phyloP scores from a whole-genome alignment of 2,888 invertebrate genomes.

The Orthosia gracilis region DNA sequence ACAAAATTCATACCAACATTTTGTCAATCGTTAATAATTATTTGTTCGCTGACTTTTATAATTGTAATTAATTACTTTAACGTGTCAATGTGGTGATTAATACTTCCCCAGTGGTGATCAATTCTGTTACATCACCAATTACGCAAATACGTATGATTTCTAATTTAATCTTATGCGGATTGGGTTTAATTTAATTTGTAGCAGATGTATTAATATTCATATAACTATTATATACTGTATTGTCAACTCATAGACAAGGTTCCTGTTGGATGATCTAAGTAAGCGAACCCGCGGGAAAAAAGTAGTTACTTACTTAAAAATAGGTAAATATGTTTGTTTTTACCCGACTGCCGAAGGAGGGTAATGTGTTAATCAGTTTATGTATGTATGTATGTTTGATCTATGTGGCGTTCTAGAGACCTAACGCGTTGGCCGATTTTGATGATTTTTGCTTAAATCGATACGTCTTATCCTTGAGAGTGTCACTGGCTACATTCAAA shows the following conservation, averaged over 20 bases:
- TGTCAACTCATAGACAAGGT: too few species aligned
- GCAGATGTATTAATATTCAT: slow-evolving; percentile 15
- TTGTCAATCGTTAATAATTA: slow-evolving; percentile 63
- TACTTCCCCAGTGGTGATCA: slow-evolving; percentile 37
- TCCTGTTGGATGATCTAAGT: too few species aligned
- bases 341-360: too few species aligned
- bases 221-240: too few species aligned
- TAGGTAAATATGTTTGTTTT: too few species aligned
- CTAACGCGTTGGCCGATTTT: too few species aligned
- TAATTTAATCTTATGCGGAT: slow-evolving; percentile 47
- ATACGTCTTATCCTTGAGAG: too few species aligned
- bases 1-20: slow-evolving; percentile 54
- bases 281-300: not conserved
- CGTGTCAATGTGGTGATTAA: slow-evolving; percentile 52
- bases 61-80: slow-evolving; percentile 65
- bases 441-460: too few species aligned
- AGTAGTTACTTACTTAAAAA: not conserved
- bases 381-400: too few species aligned
- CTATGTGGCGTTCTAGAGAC: too few species aligned
- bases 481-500: too few species aligned
- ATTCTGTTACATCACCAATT: slow-evolving; percentile 61
- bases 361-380: too few species aligned
- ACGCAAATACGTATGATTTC: slow-evolving; percentile 59
- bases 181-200: slow-evolving; percentile 44
- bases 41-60: slow-evolving; percentile 59